A percentile compares a stretch with the other conserved stretches of the same genome.
phyloP scores from a whole-genome alignment of 2,113 vertebrate genomes.

The Ahaetulla prasina region DNA sequence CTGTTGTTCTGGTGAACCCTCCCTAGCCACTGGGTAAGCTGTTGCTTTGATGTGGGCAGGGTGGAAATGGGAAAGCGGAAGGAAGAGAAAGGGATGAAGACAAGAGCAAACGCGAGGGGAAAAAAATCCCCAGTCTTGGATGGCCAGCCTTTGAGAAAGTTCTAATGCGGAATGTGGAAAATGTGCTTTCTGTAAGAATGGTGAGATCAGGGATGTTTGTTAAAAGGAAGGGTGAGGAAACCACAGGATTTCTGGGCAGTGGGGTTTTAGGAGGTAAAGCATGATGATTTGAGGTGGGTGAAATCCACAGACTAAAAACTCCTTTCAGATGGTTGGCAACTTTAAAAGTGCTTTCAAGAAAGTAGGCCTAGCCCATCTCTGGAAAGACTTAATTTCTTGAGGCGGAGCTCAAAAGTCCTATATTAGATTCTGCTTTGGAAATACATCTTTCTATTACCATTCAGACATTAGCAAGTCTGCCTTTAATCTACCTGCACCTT shows the following conservation, averaged over 20 bases:
- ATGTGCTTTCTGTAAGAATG: not conserved
- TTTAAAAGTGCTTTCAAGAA: not conserved
- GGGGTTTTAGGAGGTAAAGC: not conserved
- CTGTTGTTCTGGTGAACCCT: constrained; percentile 3
- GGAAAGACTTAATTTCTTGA: not conserved
- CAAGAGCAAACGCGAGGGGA: not conserved
- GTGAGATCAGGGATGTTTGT: not conserved
- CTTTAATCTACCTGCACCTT: not conserved
- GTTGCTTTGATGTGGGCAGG: not conserved
- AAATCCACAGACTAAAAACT: not conserved
- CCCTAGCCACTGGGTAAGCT: constrained; percentile 4
- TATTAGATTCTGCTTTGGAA: not conserved
- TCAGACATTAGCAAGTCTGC: not conserved
- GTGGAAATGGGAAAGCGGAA: not conserved
- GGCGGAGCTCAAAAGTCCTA: too few species aligned
- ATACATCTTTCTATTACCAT: not conserved
- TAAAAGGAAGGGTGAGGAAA: not conserved
- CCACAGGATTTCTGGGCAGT: not conserved
- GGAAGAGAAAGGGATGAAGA: not conserved
- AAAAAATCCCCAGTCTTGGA: not conserved
- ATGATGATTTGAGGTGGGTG: not conserved
- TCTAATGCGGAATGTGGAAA: not conserved
- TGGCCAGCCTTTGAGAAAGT: not conserved
- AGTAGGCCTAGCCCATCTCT: not conserved
- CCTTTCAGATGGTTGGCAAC: not conserved